Conservation (phyloP, 2,113 vertebrate genomes). For the Tachysurus fulvidraco region DNA sequence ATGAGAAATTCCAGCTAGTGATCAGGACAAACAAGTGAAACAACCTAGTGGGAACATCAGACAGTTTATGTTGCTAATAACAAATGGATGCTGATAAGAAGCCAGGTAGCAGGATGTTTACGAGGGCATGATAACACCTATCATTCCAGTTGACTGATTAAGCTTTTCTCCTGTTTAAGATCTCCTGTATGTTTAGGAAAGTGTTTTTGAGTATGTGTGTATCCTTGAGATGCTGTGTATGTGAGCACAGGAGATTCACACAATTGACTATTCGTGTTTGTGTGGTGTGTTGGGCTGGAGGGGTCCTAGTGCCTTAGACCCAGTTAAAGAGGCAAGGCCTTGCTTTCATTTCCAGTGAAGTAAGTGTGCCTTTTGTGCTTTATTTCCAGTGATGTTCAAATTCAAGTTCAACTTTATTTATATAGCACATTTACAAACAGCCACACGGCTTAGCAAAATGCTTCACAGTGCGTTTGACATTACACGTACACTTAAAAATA, state of each 20-base stretch:
- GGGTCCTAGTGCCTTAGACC: not conserved
- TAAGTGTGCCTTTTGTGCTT: not conserved
- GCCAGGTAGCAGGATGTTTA: not conserved
- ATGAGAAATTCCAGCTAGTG: conserved; percentile 49
- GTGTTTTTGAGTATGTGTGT: not conserved
- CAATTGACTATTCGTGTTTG: not conserved
- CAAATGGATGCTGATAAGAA: not conserved
- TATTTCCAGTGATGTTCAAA: not conserved
- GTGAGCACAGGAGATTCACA: not conserved
- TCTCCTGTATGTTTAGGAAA: not conserved
- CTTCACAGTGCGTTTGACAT: too few relatives aligned
- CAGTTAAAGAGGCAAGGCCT: not conserved
- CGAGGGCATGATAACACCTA: not conserved
- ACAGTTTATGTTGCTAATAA: not conserved
- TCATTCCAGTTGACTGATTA: not conserved
- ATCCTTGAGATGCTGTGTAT: not conserved
- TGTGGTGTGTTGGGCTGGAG: not conserved
- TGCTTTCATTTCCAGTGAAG: not conserved
- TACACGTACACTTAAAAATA: too few relatives aligned
- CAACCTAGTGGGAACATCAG: not conserved
- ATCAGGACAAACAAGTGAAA: not conserved
- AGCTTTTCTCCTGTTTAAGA: too few relatives aligned
- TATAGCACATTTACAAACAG: too few relatives aligned
- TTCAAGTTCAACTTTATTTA: too few relatives aligned
- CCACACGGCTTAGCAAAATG: too few relatives aligned